A percentile compares a stretch with the other conserved stretches of the same genome.
phyloP scores from a whole-genome alignment of 2,113 vertebrate genomes.

The Daubentonia madagascariensis region DNA sequence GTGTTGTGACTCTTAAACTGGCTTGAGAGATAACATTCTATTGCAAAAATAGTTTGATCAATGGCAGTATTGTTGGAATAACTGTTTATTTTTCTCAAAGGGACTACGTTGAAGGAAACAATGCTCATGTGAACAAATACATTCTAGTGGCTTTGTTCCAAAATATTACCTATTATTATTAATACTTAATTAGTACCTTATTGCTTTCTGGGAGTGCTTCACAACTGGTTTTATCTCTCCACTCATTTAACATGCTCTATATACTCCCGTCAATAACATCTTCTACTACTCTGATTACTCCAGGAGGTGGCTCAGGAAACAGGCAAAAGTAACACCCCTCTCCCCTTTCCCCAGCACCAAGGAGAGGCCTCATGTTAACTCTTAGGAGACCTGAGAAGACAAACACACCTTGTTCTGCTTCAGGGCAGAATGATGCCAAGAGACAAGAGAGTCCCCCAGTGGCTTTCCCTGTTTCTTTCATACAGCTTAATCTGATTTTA shows the following conservation, averaged over 20 bases:
- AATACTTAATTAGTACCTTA: neutral
- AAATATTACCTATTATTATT: constrained; percentile 16
- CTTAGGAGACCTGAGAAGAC: neutral
- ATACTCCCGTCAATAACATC: neutral
- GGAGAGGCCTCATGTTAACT: neutral
- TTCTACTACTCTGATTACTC: neutral
- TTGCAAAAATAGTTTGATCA: constrained; percentile 34
- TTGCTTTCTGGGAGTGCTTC: neutral
- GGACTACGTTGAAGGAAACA: neutral
- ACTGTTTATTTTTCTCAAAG: neutral
- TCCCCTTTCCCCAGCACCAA: neutral
- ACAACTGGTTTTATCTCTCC: neutral
- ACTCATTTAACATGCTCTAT: neutral
- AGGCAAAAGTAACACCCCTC: neutral
- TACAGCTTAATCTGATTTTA: neutral
- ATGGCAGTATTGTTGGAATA: neutral
- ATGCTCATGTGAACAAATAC: neutral
- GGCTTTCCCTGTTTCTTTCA: neutral
- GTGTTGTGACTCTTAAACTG: neutral
- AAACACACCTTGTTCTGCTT: neutral
- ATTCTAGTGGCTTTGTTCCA: neutral
- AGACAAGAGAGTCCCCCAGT: neutral
- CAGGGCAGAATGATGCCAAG: neutral
- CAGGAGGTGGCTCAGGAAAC: neutral
- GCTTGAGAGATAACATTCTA: neutral